Conservation (phyloP, 2,113 vertebrate species). For the Meriones unguiculatus region DNA sequence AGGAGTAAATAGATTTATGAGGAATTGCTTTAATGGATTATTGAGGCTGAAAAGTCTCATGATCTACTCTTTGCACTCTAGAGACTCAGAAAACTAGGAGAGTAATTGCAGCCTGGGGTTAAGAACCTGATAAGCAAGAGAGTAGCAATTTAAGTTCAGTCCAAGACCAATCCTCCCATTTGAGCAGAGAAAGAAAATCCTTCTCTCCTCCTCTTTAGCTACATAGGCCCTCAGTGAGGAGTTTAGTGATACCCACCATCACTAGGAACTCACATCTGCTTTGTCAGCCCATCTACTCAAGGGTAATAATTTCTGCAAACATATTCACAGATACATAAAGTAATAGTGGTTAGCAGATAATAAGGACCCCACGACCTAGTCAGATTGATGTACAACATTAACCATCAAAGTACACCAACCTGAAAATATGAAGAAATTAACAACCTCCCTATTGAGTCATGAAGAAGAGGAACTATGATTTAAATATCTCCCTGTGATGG, state of each 20-base stretch:
- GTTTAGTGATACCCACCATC: fast-evolving
- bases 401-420: not conserved
- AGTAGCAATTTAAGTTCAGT: not conserved
- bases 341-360: not conserved
- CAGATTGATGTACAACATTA: not conserved
- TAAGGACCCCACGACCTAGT: not conserved
- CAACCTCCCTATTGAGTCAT: not conserved
- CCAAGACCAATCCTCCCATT: not conserved
- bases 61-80: not conserved
- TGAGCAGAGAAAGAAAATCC: not conserved
- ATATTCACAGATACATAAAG: not conserved
- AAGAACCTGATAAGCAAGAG: not conserved
- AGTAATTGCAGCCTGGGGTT: not conserved
- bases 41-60: not conserved
- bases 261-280: not conserved
- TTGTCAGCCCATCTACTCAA: no score
- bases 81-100: not conserved
- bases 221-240: not conserved
- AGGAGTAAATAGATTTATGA: not conserved
- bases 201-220: not conserved
- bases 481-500: not conserved
- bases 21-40: not conserved
- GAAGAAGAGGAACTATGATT: not conserved
- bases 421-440: not conserved
- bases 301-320: not conserved